Conservation (phyloP, 2,888 invertebrate species). For the Oligia latruncula region DNA sequence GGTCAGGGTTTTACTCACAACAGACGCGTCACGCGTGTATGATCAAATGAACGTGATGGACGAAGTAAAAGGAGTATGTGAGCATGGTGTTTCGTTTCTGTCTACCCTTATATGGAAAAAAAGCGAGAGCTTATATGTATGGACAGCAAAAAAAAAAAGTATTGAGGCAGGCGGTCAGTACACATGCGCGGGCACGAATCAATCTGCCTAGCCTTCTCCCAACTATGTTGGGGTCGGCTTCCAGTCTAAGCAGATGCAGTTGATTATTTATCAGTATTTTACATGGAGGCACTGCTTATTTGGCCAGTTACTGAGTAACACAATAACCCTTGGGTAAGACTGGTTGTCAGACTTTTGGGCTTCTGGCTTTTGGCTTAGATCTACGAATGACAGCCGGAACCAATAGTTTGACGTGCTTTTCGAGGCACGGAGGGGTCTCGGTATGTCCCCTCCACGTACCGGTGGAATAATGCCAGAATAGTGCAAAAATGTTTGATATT, state of each 20-base stretch:
- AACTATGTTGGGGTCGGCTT: neutral
- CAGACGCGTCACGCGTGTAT: neutral
- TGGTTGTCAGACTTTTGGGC: neutral
- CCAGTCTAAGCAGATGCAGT: neutral
- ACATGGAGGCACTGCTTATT: neutral
- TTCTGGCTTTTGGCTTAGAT: neutral
- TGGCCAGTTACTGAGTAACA: neutral
- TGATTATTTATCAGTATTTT: neutral
- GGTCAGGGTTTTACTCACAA: slow-evolving; percentile 9
- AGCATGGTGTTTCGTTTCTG: neutral
- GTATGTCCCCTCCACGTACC: neutral
- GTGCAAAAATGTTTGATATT: neutral
- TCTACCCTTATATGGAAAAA: neutral
- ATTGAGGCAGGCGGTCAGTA: too few relatives aligned
- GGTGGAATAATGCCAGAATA: neutral
- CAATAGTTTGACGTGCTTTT: neutral
- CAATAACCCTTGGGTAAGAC: neutral
- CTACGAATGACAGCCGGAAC: neutral
- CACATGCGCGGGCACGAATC: neutral
- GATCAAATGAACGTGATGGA: neutral
- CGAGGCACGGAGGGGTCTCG: neutral
- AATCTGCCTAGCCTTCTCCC: neutral
- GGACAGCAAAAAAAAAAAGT: too few relatives aligned
- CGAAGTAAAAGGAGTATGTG: neutral
- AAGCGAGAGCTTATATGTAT: neutral